phyloP scores from a whole-genome alignment of 1,140 invertebrate species.

The Galleria mellonella region DNA sequence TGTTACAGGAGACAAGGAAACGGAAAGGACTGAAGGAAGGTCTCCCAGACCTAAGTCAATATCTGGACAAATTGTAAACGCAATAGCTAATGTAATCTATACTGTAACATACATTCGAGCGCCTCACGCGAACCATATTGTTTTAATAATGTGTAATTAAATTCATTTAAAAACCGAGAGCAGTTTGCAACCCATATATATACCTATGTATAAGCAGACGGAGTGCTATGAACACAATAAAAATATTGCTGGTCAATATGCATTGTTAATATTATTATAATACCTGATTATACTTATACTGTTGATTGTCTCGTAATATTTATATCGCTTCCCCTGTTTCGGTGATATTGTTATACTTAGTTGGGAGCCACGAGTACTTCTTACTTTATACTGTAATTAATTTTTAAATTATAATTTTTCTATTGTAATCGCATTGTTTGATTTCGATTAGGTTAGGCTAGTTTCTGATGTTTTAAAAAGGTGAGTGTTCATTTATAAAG shows the following conservation, averaged over 20 bases:
- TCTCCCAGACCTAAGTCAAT: conserved; percentile 93
- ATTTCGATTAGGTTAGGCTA: conserved; percentile 16
- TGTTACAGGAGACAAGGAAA: conserved; percentile 93
- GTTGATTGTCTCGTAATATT: conserved; percentile 13
- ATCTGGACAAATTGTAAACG: conserved; percentile 95
- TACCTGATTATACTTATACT: conserved; percentile 16
- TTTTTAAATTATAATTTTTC: conserved; percentile 74
- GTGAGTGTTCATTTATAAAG: conserved; percentile 8
- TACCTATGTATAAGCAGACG: conserved; percentile 21
- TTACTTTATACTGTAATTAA: conserved; percentile 70
- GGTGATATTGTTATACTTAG: conserved; percentile 32
- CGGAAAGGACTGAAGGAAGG: conserved; percentile 99
- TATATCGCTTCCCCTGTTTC: conserved; percentile 12
- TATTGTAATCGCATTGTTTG: conserved; percentile 49
- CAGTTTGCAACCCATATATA: conserved; percentile 24
- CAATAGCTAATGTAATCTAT: conserved; percentile 61
- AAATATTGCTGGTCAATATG: conserved; percentile 36
- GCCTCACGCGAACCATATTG: conserved; percentile 45
- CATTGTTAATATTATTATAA: conserved; percentile 42
- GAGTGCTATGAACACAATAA: conserved; percentile 23
- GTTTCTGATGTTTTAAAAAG: neutral
- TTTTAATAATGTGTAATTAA: conserved; percentile 14
- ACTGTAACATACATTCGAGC: conserved; percentile 62
- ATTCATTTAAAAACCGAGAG: conserved; percentile 10
- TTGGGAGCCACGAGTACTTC: conserved; percentile 35